Evolutionary conservation across 2,888 invertebrate genomes (phyloP), one percentile per base, ranked within the genome.

Genomic region (Athripsodes cinereus): DNA sequence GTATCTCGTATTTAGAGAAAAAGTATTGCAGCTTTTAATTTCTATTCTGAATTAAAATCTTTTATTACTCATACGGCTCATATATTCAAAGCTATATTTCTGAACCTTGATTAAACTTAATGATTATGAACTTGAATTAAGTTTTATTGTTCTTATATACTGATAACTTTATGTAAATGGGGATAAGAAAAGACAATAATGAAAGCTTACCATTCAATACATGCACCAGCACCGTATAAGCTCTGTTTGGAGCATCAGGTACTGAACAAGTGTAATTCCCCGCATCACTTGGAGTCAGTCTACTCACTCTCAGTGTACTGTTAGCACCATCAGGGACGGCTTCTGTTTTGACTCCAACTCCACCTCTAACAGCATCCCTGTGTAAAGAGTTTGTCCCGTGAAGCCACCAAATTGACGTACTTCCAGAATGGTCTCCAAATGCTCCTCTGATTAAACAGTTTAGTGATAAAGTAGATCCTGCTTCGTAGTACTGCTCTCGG

Each of bases 381-480:
- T 79, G 79, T 64, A 79, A 71, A 61, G 73, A 70, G 63, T 73
- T 67, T 66, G 75, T 73, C 57, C 76, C 76, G 66, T 80, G 80
- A 53, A 76, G 73, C 80, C 80, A 80, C 66, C 75, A 75, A 49
- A 80, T 78, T 59, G 75, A 78, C 75, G 73, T 62, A 76, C 75
- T 70, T 75, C 76, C 46, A 76, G 74, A 66, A 75, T 74, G 69
- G 40, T 47, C 53, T 1, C 57, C 53, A 34, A 54, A 35, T 11
- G 46, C 51, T 18, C 63, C 63, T 22, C 76, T 74, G 57, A 80
- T 79, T 57, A 77, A 72, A 67, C 81, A 81, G 53, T 74, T 69
- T 60, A 81, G 71, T 64, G 80, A 78, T 62, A 81, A 79, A 54
- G 80, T 79, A 65, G 78, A 78, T 64, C 79, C 80, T 16, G 78